Evolutionary conservation across 2,797 vertebrate genomes (phyloP), one percentile per base, ranked within the genome.

Genomic region (Lates japonicus): DNA sequence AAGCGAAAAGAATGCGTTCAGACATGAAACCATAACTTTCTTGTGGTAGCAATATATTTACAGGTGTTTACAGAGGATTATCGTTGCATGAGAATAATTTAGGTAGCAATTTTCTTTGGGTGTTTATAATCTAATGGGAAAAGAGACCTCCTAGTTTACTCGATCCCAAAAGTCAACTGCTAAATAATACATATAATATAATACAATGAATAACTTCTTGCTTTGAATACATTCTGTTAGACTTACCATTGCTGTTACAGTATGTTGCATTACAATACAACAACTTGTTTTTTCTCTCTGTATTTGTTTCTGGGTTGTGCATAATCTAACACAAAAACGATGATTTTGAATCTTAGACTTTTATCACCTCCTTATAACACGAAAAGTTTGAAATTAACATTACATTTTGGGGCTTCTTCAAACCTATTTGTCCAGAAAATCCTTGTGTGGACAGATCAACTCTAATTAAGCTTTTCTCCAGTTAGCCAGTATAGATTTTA

Each of bases 1-100:
- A n/a, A 58, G 16, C 2, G 16, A 3, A 54, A 37, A 33, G 13
- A 60, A 42, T 55, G 39, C 17, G 69, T 33, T 72, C 42, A 54
- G 66, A 17, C 22, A 54, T 59, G 57, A 76, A 86, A 66, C 41
- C 6, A 20, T 1, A 4, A 33, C 19, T 67, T 52, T 75, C 57
- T 54, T 9, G n/a, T 22, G 22, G 25, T 58, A 19, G 35, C 19
- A 49, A 7, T 44, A 33, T 13, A 46, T 37, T 6, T 14, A 7
- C 9, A 39, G 12, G 19, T 73, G n/a, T 69, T 8, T 13, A 17
- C n/a, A 14, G 12, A 70, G 11, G 7, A n/a, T 39, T n/a, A 9
- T 0, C 19, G 20, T 22, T 35, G 7, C 51, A n/a, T 25, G 31
- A 13, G 16, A 67, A 10, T 63, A 10, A 8, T 31, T 31, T 1